Conservation (phyloP, 2,113 vertebrate species). For the Felis chaus region DNA sequence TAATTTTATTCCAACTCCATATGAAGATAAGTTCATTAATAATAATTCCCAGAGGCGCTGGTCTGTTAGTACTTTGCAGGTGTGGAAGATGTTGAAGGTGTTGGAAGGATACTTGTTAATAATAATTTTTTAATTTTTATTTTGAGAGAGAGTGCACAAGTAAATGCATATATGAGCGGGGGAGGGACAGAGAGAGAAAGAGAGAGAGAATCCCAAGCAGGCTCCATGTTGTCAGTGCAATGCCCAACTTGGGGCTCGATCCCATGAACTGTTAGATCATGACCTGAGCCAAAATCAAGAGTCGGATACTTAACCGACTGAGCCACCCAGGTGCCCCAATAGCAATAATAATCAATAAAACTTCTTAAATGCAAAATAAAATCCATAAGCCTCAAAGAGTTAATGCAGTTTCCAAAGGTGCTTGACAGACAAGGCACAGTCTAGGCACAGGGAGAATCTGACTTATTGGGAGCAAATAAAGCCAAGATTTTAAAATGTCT, state of each 20-base stretch:
- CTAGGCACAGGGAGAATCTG: not conserved
- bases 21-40: constrained; percentile 3
- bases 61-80: not conserved
- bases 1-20: not conserved
- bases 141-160: too few relatives aligned
- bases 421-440: not conserved
- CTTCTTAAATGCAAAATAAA: not conserved
- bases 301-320: too few relatives aligned
- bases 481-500: constrained; percentile 31
- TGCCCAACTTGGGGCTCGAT: too few relatives aligned
- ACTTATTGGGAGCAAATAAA: not conserved
- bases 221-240: too few relatives aligned
- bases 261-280: too few relatives aligned
- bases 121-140: not conserved
- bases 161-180: too few relatives aligned
- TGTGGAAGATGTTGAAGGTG: not conserved
- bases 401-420: constrained; percentile 18
- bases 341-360: not conserved
- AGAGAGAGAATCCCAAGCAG: too few relatives aligned
- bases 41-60: not conserved
- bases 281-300: too few relatives aligned
- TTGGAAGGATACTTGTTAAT: constrained; percentile 7
- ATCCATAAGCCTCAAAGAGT: not conserved
- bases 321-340: not conserved
- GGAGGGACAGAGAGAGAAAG: too few relatives aligned